Base-by-base conservation (phyloP, 2,113 vertebrate species). In the Fregetta grallaria region DNA sequence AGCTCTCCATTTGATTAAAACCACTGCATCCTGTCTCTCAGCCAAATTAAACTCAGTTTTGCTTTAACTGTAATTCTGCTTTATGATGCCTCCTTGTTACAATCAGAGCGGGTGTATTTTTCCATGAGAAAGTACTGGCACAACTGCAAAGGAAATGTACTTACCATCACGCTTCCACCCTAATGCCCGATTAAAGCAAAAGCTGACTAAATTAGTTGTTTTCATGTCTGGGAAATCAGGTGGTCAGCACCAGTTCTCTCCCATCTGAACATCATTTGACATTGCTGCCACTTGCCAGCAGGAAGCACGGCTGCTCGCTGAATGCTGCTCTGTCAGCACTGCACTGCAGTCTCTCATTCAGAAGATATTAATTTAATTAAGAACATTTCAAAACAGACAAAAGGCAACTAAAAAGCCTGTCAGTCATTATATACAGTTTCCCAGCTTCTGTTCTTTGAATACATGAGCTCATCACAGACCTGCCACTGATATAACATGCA, bases 31-130 rank as follows among this genome's bases (percentile, higher is more conserved):
- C 44, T 86, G 47, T 42, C 72, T 74, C 50, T 42, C 75, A 77
- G 59, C n/a, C 67, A 94, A 77, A 77, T 14, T 29, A 40, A 93
- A 76, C 30, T 72, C 47, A n/a, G 32, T 53, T 94, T 90, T 59
- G 30, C 67, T 85, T 70, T 74, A 50, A 32, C 45, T 23, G 18
- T n/a, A 86, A 67, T 38, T 73, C 68, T 66, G 40, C 78, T 87
- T 34, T 26, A 19, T 0, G 2, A 55, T 36, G 25, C 23, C 26
- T 88, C 71, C 40, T 55, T 36, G 19, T 62, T 76, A 76, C 21
- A 23, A 56, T 38, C 44, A 26, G 50, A 77, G 29, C 0, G 1
- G 59, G 55, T 15, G 25, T 27, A 34, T 50, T 95, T 95, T 92
- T 61, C 52, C 55, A n/a, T 0, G 11, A 68, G 34, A n/a, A 71